A percentile compares a stretch with the other conserved stretches of the same genome.
phyloP scores from a whole-genome alignment of 1,140 invertebrate species.

The Drosophila melanica region DNA sequence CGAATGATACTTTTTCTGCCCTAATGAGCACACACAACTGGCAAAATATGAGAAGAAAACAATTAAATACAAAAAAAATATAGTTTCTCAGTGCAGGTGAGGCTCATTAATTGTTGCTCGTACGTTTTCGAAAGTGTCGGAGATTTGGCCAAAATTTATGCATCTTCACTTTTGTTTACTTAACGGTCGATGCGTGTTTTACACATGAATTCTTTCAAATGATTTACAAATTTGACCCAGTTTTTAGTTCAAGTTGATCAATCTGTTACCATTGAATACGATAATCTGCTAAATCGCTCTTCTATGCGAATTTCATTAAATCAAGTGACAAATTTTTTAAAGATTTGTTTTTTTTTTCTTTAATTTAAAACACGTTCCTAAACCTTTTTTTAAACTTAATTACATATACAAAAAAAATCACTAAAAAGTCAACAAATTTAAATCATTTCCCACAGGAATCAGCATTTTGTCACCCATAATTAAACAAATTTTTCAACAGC shows the following conservation, averaged over 20 bases:
- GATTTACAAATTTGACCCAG: conserved; percentile 36
- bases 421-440: no score
- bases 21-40: conserved; percentile 33
- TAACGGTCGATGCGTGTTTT: conserved; percentile 28
- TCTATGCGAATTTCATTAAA: no score
- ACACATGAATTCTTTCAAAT: conserved; percentile 8
- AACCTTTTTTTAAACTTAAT: no score
- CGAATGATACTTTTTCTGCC: conserved; percentile 22
- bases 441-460: no score
- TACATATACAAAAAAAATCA: not conserved
- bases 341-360: no score
- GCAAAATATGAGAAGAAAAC: not conserved
- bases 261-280: no score
- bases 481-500: not conserved
- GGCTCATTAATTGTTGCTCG: conserved; percentile 24
- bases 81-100: conserved; percentile 9
- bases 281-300: no score
- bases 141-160: conserved; percentile 26
- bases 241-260: not conserved
- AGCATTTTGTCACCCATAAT: no score
- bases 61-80: conserved; percentile 12
- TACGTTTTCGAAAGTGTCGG: conserved; percentile 44
- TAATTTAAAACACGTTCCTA: no score
- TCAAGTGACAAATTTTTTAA: no score
- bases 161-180: conserved; percentile 40